These are phyloP conservation scores for Stichopus chloronotus DNA, from an alignment of 35 echinoderm and acorn worm species.

Conservation along the genomic window DNA sequence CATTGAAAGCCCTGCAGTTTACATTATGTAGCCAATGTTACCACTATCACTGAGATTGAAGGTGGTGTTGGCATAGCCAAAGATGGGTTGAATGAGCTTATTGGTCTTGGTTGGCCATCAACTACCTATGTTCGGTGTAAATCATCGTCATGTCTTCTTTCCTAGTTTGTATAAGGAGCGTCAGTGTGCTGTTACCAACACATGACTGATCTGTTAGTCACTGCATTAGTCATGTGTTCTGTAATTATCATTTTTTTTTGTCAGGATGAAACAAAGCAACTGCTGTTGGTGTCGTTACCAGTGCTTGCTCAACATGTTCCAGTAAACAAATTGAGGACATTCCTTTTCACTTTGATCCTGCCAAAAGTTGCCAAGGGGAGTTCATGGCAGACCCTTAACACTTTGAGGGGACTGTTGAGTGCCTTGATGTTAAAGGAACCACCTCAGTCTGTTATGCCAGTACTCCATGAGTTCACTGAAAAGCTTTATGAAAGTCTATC, in stretches of 20 bases:
- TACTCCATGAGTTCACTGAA: constrained; percentile 41
- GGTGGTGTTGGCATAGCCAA: too few relatives aligned
- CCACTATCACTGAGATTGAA: too few relatives aligned
- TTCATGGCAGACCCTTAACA: not conserved
- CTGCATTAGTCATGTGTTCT: not conserved
- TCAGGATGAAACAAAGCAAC: constrained; percentile 37
- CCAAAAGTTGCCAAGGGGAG: not conserved
- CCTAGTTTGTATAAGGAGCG: too few relatives aligned
- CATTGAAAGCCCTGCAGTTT: too few relatives aligned
- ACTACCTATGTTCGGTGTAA: too few relatives aligned
- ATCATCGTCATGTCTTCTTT: too few relatives aligned
- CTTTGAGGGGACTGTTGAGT: constrained; percentile 31
- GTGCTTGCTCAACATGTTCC: constrained; percentile 46
- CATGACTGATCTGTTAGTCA: not conserved
- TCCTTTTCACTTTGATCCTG: not conserved
- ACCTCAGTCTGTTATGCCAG: constrained; percentile 37
- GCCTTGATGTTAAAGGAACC: constrained; percentile 43
- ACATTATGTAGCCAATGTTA: too few relatives aligned
- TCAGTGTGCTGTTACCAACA: too few relatives aligned
- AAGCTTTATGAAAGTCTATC: constrained; percentile 50
- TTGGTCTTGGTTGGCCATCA: too few relatives aligned
- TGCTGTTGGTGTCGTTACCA: constrained; percentile 49
- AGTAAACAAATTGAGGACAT: constrained; percentile 33
- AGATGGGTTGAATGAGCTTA: too few relatives aligned
- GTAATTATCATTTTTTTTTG: not conserved